Conservation (phyloP, 2,113 vertebrate genomes). For the Phaetusa simplex region DNA sequence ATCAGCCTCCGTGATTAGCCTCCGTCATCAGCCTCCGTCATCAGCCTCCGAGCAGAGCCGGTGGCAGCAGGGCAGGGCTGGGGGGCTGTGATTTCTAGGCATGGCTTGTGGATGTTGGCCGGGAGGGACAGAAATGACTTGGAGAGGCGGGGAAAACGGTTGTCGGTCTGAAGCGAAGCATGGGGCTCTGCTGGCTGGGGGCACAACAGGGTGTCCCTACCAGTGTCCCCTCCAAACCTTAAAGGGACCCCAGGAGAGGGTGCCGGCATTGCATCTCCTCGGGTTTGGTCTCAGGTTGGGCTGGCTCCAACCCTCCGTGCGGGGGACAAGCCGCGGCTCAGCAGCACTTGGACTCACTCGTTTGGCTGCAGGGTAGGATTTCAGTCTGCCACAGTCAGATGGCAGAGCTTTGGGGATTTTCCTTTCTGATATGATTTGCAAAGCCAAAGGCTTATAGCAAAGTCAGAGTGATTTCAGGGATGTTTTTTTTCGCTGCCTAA, state of each 20-base stretch:
- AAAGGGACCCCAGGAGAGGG: not conserved
- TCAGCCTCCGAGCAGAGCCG: not conserved
- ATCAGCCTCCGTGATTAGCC: not conserved
- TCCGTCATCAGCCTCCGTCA: not conserved
- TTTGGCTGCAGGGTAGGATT: not conserved
- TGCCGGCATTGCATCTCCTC: not conserved
- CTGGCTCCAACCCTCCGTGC: not conserved
- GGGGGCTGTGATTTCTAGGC: not conserved
- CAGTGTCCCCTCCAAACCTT: not conserved
- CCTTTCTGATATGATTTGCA: not conserved
- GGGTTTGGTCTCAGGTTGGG: not conserved
- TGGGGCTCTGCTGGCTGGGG: not conserved
- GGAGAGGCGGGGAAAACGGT: not conserved
- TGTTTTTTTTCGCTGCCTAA: not conserved
- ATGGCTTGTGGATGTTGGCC: not conserved
- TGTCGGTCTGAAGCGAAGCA: not conserved
- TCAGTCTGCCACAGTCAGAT: not conserved
- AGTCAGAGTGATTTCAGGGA: not conserved
- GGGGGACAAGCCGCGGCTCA: not conserved
- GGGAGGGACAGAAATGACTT: not conserved
- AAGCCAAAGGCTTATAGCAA: not conserved
- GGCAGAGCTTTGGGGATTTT: not conserved
- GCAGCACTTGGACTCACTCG: not conserved
- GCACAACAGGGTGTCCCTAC: not conserved
- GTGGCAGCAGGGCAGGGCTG: not conserved